phyloP scores from a whole-genome alignment of 2,888 invertebrate species.

The Plebejus anna region DNA sequence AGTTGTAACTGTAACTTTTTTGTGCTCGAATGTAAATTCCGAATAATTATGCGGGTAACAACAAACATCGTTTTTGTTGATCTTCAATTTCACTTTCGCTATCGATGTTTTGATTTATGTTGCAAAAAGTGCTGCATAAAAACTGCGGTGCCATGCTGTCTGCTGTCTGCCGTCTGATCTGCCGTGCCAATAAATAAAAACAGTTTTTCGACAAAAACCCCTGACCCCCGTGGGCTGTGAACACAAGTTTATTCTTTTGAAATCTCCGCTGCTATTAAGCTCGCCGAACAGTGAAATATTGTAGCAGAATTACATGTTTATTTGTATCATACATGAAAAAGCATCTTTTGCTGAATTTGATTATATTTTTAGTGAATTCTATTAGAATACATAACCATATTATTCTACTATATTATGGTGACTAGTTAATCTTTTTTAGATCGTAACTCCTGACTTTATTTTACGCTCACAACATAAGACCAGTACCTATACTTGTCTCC shows the following conservation, averaged over 20 bases:
- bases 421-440: no score
- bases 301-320: background rate
- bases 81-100: slow-evolving; percentile 18
- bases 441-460: no score
- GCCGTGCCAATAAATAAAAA: slow-evolving; percentile 49
- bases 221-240: slow-evolving; percentile 53
- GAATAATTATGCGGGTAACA: slow-evolving; percentile 24
- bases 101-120: slow-evolving; percentile 47
- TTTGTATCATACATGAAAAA: background rate
- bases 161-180: slow-evolving; percentile 45
- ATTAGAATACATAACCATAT: no score
- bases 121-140: slow-evolving; percentile 54
- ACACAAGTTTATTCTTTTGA: slow-evolving; percentile 39
- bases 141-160: slow-evolving; percentile 67
- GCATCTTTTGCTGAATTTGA: background rate
- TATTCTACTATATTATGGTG: no score
- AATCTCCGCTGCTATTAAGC: slow-evolving; percentile 31
- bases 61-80: slow-evolving; percentile 23
- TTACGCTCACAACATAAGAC: no score
- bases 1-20: background rate
- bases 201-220: slow-evolving; percentile 55
- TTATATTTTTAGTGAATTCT: background rate
- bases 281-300: background rate
- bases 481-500: no score
- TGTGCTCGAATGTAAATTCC: slow-evolving; percentile 12